A percentile compares a stretch with the other conserved stretches of the same genome.
phyloP scores from a whole-genome alignment of 2,797 vertebrate genomes.

The Poecilia wingei region DNA sequence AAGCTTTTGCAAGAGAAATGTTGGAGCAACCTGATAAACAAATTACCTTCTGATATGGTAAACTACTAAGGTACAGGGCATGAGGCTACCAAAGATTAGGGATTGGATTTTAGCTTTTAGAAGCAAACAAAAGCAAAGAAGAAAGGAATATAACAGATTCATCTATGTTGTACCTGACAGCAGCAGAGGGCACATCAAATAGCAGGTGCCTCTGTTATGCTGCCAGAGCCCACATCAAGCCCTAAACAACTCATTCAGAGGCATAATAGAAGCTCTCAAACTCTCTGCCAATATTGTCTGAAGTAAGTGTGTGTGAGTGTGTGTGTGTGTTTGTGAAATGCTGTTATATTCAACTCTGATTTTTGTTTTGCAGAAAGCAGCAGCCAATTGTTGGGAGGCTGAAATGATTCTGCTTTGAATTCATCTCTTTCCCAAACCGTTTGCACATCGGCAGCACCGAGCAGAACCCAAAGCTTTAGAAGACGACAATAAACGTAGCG shows the following conservation, averaged over 20 bases:
- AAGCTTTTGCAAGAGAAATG: slow-evolving; percentile 16
- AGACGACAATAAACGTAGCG: slow-evolving; percentile 5
- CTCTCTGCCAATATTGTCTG: slow-evolving; percentile 60
- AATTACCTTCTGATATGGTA: slow-evolving; percentile 46
- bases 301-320: slow-evolving; percentile 40
- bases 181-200: slow-evolving; percentile 68
- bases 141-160: slow-evolving; percentile 52
- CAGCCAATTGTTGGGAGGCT: slow-evolving; percentile 24
- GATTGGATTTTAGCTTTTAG: slow-evolving; percentile 51
- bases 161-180: slow-evolving; percentile 63
- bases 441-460: neutral
- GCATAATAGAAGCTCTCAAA: slow-evolving; percentile 70
- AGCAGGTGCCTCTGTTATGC: slow-evolving; percentile 60
- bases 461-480: neutral
- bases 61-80: slow-evolving; percentile 34
- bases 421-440: neutral
- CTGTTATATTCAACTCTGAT: slow-evolving; percentile 43
- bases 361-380: slow-evolving; percentile 39
- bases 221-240: slow-evolving; percentile 66
- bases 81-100: slow-evolving; percentile 33
- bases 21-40: slow-evolving; percentile 41
- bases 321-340: slow-evolving; percentile 27
- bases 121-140: slow-evolving; percentile 61
- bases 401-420: slow-evolving; percentile 25
- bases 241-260: slow-evolving; percentile 70